Evolutionary conservation across 2,797 vertebrate species (phyloP), one percentile per base, ranked within the genome.

Genomic region (Bucorvus abyssinicus): DNA sequence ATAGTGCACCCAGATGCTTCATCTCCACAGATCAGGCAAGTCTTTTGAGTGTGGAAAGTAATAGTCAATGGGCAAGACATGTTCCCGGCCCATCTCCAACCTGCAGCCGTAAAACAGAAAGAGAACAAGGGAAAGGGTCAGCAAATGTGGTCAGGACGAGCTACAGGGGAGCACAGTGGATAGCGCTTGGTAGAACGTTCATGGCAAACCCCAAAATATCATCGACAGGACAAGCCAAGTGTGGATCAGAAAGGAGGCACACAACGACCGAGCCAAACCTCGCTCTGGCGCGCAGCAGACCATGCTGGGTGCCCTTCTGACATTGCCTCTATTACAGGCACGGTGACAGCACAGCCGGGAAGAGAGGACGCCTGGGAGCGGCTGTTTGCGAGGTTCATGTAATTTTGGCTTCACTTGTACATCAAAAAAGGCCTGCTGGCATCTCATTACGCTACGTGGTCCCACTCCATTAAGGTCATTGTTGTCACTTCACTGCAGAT

Each of bases 1-100:
- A 2, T 99, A 99, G 96, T 99, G 96, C 99, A 99, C 40, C 99
- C 99, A 3, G 99, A 99, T 0, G 99, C 99, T 97, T 99, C 99
- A 47, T 99, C 99, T 4, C 99, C 98, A 87, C 99, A 99, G 97
- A 99, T 99, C 86, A 99, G 97, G 85, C 99, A 99, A 16, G 98
- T 99, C 97, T 99, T 99, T 93, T 99, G 99, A 15, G 99, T n/a
- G 99, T 18, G 99, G 99, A 78, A 99, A 99, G 98, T 99, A 99
- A 98, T 99, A 99, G 96, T 99, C 99, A 96, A 99, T 99, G 75
- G 99, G 99, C 94, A 99, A 98, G 96, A 99, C 96, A 5, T 99
- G 99, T 45, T 99, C 99, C 90, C 98, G 98, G 86, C 98, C 95
- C 19, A 98, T 47, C 42, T 99, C 99, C 95, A 98, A 97, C 98